Conservation (phyloP, 1,140 invertebrate species). For the Monochamus saltuarius region DNA sequence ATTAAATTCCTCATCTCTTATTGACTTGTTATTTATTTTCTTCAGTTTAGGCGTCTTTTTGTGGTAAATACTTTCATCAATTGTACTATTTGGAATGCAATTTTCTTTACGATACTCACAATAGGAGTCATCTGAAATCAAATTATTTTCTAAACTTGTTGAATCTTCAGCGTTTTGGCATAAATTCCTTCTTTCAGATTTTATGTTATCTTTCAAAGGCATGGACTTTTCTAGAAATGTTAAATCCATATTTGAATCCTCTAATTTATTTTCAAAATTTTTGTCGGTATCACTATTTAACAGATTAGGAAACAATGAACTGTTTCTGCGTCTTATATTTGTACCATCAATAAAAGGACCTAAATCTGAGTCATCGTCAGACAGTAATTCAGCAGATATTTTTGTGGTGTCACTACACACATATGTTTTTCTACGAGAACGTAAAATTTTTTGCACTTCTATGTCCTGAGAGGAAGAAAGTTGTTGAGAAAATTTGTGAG, state of each 20-base stretch:
- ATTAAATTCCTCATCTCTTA: no score
- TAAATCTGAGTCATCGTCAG: slow-evolving; percentile 12
- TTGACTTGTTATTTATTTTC: background rate
- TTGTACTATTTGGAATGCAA: no score
- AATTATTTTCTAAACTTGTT: no score
- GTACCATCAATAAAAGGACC: slow-evolving; percentile 1
- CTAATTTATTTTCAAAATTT: no score
- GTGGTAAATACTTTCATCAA: no score
- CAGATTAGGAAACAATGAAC: no score
- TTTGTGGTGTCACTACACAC: background rate
- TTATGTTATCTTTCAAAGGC: background rate
- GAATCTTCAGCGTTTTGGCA: no score
- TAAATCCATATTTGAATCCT: background rate
- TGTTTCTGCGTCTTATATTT: background rate
- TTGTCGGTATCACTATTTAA: no score
- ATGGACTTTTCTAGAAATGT: background rate
- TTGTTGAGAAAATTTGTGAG: background rate
- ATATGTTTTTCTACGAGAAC: background rate
- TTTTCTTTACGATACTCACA: no score
- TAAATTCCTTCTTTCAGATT: background rate
- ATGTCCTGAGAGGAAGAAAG: background rate
- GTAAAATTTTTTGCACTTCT: slow-evolving; percentile 6
- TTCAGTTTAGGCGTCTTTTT: no score
- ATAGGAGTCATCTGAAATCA: no score
- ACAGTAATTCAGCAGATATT: background rate